These are phyloP conservation scores for Diaphora mendica DNA, from an alignment of 2,888 invertebrate species.

Conservation along the genomic window DNA sequence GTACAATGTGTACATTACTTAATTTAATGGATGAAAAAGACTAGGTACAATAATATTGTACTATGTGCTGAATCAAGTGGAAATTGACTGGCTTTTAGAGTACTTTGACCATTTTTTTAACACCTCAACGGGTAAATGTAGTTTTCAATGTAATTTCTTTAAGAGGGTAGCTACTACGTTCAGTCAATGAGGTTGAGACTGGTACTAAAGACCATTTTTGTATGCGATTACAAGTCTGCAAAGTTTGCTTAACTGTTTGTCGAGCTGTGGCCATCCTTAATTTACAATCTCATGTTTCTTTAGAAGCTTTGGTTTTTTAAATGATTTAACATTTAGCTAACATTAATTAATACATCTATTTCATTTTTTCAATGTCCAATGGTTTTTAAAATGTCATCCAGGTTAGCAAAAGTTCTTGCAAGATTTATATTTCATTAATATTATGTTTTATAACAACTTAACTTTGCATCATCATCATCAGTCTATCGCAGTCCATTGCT, in stretches of 20 bases:
- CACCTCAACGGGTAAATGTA: slow-evolving; percentile 58
- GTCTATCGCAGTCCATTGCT: too few relatives aligned
- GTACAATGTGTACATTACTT: background rate
- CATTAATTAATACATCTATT: slow-evolving; percentile 40
- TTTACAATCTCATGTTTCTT: slow-evolving; percentile 71
- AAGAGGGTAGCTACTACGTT: slow-evolving; percentile 61
- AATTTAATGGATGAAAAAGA: background rate
- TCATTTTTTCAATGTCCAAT: background rate
- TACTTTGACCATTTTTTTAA: slow-evolving; percentile 53
- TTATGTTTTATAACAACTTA: background rate
- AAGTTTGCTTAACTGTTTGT: slow-evolving; percentile 74
- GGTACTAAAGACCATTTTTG: slow-evolving; percentile 69
- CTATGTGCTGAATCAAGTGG: slow-evolving; percentile 30
- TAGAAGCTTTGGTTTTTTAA: slow-evolving; percentile 64
- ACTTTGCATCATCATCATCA: background rate
- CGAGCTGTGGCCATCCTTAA: slow-evolving; percentile 63
- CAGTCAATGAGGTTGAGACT: slow-evolving; percentile 62
- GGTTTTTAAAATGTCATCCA: background rate
- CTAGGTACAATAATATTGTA: slow-evolving; percentile 27
- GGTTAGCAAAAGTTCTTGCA: background rate
- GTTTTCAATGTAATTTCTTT: slow-evolving; percentile 70
- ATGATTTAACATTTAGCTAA: slow-evolving; percentile 43
- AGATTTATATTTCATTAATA: background rate
- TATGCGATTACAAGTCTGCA: slow-evolving; percentile 77
- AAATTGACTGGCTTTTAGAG: slow-evolving; percentile 40